Evolutionary conservation across 1,140 invertebrate species (phyloP), one percentile per base, ranked within the genome.

Genomic region (Trichoplusia ni): DNA sequence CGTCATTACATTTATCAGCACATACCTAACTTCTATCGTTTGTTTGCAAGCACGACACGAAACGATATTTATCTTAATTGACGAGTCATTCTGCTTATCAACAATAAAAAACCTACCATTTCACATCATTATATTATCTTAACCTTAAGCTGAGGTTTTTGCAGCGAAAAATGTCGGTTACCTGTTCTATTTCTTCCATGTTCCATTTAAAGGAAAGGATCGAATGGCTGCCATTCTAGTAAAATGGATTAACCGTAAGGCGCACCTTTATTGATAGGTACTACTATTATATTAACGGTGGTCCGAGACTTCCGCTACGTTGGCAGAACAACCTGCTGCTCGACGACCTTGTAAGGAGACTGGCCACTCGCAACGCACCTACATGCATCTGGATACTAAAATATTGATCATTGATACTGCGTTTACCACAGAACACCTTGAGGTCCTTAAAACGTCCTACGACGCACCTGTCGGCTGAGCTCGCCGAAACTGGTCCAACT

Each of bases 341-440:
- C 23, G 40, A 11, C 56, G 40, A 11, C 40, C 56, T 60, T 60
- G 56, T 60, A 60, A 25, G 42, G 56, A 59, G 56, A 60, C 56
- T 35, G 40, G 42, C 21, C 31, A 16, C n/a, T 14, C 16, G 33
- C 25, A 29, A 13, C 38, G 33, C 38, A 29, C 33, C 54, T n/a
- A 42, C 16, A 14, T 25, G 4, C 7, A 23, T 21, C 37, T 44
- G 1, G 6, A n/a, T 58, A 58, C n/a, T 7, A n/a, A 16, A 14
- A 19, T 18, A 44, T n/a, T 4, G 7, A 21, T 11, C 18, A 35
- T 33, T 37, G n/a, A 37, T 40, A 58, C 44, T 44, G 19, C 51
- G 38, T 54, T 54, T 33, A 49, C 49, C 31, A 31, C 13, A 21
- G 14, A 19, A 31, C 38, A 29, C 38, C 51, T 38, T 38, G 51